Evolutionary conservation across 2,888 invertebrate species (phyloP).

Genomic region (Linhomoeus sp.): DNA sequence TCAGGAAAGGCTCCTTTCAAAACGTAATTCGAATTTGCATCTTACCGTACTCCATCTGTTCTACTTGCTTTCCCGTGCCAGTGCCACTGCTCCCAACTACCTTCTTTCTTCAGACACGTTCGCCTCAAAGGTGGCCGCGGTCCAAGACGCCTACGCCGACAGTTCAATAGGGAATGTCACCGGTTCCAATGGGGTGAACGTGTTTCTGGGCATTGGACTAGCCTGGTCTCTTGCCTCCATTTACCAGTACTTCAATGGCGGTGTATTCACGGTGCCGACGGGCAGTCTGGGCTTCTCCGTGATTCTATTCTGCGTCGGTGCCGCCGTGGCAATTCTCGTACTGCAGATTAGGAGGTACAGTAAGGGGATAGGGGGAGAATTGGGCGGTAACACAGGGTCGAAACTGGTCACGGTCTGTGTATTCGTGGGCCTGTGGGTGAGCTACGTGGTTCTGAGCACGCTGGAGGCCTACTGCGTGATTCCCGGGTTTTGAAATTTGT

Average conservation of each 20-base stretch:
- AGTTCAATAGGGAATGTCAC: slow-evolving; percentile 88
- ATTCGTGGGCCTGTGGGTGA: slow-evolving; percentile 67
- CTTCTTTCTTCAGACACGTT: slow-evolving; percentile 56
- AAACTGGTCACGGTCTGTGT: slow-evolving; percentile 58
- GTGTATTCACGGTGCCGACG: slow-evolving; percentile 45
- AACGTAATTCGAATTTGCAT: too few species aligned
- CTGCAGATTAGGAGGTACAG: slow-evolving; percentile 18
- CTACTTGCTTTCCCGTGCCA: too few species aligned
- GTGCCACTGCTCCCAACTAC: too few species aligned
- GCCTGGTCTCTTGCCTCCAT: slow-evolving; percentile 25
- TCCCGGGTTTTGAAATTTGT: slow-evolving; percentile 50
- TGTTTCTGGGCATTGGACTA: slow-evolving; percentile 66
- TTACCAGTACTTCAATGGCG: background rate
- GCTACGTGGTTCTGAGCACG: slow-evolving; percentile 73
- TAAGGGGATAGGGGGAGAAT: slow-evolving; percentile 39
- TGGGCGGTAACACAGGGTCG: slow-evolving; percentile 60
- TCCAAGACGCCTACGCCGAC: slow-evolving; percentile 88
- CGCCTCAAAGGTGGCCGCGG: slow-evolving; percentile 93
- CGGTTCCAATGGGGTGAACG: slow-evolving; percentile 97
- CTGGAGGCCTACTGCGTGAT: slow-evolving; percentile 82
- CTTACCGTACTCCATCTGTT: too few species aligned
- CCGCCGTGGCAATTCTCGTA: slow-evolving; percentile 38
- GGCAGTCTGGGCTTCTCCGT: slow-evolving; percentile 86
- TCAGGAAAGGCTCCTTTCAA: too few species aligned
- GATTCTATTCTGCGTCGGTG: slow-evolving; percentile 78